Evolutionary conservation across 2,888 invertebrate genomes (phyloP), one percentile per base, ranked within the genome.

Genomic region (Aphidius colemani): DNA sequence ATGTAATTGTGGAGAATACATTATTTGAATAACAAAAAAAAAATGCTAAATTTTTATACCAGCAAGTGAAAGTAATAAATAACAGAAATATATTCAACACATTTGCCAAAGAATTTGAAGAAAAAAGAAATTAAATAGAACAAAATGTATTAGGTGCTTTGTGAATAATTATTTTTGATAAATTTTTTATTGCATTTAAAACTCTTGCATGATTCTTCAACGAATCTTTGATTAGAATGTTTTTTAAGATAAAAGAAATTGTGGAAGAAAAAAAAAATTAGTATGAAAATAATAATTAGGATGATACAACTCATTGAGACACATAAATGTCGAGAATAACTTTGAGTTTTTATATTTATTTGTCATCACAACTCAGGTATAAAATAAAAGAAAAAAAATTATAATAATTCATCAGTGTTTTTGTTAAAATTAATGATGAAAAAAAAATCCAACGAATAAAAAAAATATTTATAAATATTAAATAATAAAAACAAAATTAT

Each of bases 11-110:
- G 30, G 48, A 57, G 45, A 7, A 57, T 57, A 40, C 8, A 46
- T 10, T 11, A 39, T 57, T 46, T 30, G 30, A 30, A 57, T 45
- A 30, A 10, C 7, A 39, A 44, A 18, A 13, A 18, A 13, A 9
- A 18, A 7, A 13, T 45, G 18, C 44, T 5, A 39, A 41, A 10
- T 53, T 10, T 40, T 10, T 10, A 53, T 53, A 40, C 43, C 43
- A 53, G n/a, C 30, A 45, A 7, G 39, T 60, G 44, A 55, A 41
- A 63, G 44, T 61, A 58, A 62, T 10, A 61, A 65, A 49, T 18
- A 55, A n/a, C n/a, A n/a, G n/a, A 59, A 63, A 61, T 55, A 65
- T 65, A 67, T 68, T 68, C 66, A 66, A 63, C 64, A 63, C 66
- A 68, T 62, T 70, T 66, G 67, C 67, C 66, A 67, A 67, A 70